Evolutionary conservation across 2,888 invertebrate genomes (phyloP).

Genomic region (Sphaerophoria taeniata): DNA sequence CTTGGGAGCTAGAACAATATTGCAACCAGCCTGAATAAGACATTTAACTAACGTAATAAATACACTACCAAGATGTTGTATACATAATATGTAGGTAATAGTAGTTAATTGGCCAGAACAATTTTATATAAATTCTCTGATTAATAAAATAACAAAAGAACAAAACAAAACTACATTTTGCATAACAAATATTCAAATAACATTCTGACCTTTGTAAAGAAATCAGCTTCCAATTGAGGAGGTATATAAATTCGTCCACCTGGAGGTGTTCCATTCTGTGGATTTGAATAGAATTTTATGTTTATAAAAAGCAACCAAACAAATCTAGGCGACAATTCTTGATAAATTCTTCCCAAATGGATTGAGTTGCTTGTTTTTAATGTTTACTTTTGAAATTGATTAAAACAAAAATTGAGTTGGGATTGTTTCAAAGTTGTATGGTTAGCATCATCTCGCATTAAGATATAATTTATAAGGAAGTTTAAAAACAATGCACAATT

Average conservation of each 20-base stretch:
- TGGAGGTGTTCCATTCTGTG: conserved; percentile 70
- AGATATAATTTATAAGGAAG: not conserved
- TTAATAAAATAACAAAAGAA: too few species aligned
- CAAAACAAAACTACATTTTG: too few species aligned
- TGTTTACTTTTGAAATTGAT: conserved; percentile 8
- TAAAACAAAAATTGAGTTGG: conserved; percentile 24
- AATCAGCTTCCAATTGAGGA: conserved; percentile 78
- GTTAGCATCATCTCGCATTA: conserved; percentile 9
- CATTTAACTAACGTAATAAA: too few species aligned
- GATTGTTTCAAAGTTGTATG: not conserved
- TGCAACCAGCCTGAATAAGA: too few species aligned
- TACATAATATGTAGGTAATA: too few species aligned
- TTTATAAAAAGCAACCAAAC: conserved; percentile 46
- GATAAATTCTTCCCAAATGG: conserved; percentile 31
- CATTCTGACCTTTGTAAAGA: conserved; percentile 79
- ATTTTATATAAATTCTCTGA: too few species aligned
- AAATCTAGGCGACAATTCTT: conserved; percentile 41
- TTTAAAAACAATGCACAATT: conserved; percentile 25
- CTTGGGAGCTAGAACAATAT: too few species aligned
- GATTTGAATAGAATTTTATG: conserved; percentile 56
- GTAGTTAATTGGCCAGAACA: too few species aligned
- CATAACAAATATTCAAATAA: conserved; percentile 10
- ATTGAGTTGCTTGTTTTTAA: conserved; percentile 39
- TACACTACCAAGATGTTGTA: too few species aligned
- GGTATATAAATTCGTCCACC: conserved; percentile 77